Conservation (phyloP, 2,113 vertebrate species). For the Acanthochromis polyacanthus region DNA sequence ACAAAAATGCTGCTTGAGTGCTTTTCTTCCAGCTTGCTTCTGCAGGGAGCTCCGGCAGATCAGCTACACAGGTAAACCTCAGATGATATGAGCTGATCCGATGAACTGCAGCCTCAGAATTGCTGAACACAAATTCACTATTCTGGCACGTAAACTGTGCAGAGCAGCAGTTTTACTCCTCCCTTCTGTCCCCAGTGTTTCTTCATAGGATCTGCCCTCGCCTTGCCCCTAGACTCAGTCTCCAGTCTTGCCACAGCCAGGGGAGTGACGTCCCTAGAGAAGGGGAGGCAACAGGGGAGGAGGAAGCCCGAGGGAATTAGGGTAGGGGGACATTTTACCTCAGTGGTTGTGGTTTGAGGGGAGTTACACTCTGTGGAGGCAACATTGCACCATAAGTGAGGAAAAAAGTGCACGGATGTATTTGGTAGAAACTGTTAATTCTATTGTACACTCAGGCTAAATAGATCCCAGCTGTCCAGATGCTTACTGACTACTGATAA, state of each 20-base stretch:
- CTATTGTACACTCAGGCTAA: conserved; percentile 60
- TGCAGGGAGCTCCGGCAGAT: conserved; percentile 20
- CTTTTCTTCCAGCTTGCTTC: conserved; percentile 19
- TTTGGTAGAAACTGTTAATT: conserved; percentile 37
- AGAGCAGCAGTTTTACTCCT: conserved; percentile 72
- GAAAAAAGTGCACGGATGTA: not conserved
- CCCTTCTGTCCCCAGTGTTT: conserved; percentile 68
- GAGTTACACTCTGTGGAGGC: conserved; percentile 32
- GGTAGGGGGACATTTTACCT: not conserved
- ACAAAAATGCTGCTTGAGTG: conserved; percentile 14
- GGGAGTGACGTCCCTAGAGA: conserved; percentile 56
- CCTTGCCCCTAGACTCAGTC: conserved; percentile 47
- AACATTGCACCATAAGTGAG: conserved; percentile 47
- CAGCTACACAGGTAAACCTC: conserved; percentile 50
- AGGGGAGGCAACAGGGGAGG: conserved; percentile 40
- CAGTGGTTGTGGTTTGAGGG: conserved; percentile 28
- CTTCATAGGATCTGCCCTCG: conserved; percentile 67
- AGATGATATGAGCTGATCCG: conserved; percentile 43
- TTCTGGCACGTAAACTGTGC: conserved; percentile 65
- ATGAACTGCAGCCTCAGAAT: conserved; percentile 42
- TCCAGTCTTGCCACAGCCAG: conserved; percentile 49
- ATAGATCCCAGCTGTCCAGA: conserved; percentile 79
- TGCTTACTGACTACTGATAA: conserved; percentile 83
- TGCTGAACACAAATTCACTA: conserved; percentile 55
- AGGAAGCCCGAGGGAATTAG: conserved; percentile 21